Conservation (phyloP, 2,797 vertebrate genomes). For the Poecilia picta region DNA sequence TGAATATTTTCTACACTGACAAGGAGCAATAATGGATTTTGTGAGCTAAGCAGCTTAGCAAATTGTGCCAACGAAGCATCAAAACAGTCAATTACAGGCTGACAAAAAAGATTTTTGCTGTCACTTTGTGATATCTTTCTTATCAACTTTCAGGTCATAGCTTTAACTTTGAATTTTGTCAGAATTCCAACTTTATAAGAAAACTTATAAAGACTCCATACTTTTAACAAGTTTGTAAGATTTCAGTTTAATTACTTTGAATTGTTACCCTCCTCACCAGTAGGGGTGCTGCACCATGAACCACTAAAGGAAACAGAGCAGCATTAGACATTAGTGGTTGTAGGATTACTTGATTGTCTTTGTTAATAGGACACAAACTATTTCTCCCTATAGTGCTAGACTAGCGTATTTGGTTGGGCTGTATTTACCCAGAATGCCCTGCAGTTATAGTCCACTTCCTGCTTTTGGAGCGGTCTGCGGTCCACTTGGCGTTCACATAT, state of each 20-base stretch:
- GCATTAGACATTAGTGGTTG: too few species aligned
- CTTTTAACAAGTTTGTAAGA: background rate
- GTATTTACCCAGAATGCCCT: too few species aligned
- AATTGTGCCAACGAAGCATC: background rate
- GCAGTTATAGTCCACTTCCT: too few species aligned
- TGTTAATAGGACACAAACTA: too few species aligned
- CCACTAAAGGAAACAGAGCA: too few species aligned
- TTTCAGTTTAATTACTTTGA: background rate
- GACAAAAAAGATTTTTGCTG: background rate
- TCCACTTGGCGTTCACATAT: too few species aligned
- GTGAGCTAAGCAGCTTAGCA: slow-evolving; percentile 12
- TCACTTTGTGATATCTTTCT: background rate
- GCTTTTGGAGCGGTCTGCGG: too few species aligned
- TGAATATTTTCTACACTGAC: slow-evolving; percentile 9
- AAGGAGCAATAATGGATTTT: slow-evolving; percentile 4
- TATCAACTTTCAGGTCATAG: background rate
- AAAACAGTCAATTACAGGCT: slow-evolving; percentile 2
- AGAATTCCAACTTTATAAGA: background rate
- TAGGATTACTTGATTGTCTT: too few species aligned
- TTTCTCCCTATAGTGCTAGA: too few species aligned
- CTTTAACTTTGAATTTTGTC: background rate
- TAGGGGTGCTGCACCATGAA: too few species aligned
- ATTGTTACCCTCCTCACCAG: too few species aligned
- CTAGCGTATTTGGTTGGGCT: too few species aligned
- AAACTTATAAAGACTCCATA: background rate